A percentile compares a stretch with the other conserved stretches of the same genome.
Evolutionary conservation across 2,113 vertebrate species (phyloP).

Genomic region (Oxyura jamaicensis): DNA sequence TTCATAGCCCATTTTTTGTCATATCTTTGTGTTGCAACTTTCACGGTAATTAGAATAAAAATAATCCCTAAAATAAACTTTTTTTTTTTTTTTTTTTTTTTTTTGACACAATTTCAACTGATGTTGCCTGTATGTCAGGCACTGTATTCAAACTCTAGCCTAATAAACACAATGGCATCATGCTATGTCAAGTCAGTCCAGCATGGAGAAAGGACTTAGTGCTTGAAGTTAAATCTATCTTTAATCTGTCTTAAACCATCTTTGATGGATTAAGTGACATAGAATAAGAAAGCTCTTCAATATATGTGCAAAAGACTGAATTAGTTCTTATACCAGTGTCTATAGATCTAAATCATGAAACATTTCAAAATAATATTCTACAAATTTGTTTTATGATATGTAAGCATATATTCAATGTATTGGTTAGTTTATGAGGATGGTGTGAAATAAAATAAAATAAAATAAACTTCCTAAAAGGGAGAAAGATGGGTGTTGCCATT

Average conservation of each 20-base stretch:
- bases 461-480: background rate
- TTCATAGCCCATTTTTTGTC: accelerated
- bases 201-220: background rate
- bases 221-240: background rate
- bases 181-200: background rate
- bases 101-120: background rate
- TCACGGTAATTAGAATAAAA: background rate
- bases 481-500: background rate
- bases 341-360: background rate
- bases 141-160: background rate
- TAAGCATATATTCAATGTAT: background rate
- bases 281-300: background rate
- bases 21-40: background rate
- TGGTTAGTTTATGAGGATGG: background rate
- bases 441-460: background rate
- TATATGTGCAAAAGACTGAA: background rate
- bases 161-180: background rate
- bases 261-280: background rate
- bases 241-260: background rate
- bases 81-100: too few relatives aligned
- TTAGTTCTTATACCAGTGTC: background rate
- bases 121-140: background rate
- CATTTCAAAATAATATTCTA: background rate
- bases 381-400: background rate
- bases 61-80: background rate